Evolutionary conservation across 2,797 vertebrate genomes (phyloP).

Genomic region (Leptatherina wallacei): DNA sequence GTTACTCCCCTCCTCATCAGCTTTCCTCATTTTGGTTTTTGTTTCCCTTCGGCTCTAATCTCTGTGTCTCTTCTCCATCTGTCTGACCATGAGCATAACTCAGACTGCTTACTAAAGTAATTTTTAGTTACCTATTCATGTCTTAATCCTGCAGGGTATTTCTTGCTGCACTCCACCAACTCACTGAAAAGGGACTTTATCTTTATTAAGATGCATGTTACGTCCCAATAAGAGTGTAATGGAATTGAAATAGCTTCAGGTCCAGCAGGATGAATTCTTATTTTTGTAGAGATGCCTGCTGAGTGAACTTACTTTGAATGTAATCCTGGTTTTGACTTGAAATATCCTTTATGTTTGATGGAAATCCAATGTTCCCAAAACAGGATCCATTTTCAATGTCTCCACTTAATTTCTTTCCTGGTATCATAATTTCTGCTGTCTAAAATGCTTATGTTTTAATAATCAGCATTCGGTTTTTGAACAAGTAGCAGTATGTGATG

Average conservation of each 20-base stretch:
- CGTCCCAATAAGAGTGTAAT: not conserved
- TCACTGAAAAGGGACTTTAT: constrained; percentile 1
- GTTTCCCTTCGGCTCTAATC: constrained; percentile 39
- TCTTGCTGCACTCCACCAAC: constrained; percentile 2
- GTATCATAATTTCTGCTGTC: not conserved
- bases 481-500: not conserved
- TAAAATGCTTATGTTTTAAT: not conserved
- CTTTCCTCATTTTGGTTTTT: constrained; percentile 12
- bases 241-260: not conserved
- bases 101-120: constrained; percentile 18
- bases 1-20: constrained; percentile 6
- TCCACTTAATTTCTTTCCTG: not conserved
- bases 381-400: not conserved
- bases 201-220: not conserved
- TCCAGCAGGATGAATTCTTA: not conserved
- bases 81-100: constrained; percentile 13
- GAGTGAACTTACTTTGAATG: not conserved
- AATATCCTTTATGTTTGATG: not conserved
- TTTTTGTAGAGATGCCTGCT: not conserved
- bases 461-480: not conserved
- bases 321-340: not conserved
- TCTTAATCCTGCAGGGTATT: not conserved
- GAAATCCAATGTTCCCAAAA: not conserved
- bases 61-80: constrained; percentile 26
- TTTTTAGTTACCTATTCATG: not conserved